Conservation (phyloP, 2,113 vertebrate species). For the Gymnogyps californianus region DNA sequence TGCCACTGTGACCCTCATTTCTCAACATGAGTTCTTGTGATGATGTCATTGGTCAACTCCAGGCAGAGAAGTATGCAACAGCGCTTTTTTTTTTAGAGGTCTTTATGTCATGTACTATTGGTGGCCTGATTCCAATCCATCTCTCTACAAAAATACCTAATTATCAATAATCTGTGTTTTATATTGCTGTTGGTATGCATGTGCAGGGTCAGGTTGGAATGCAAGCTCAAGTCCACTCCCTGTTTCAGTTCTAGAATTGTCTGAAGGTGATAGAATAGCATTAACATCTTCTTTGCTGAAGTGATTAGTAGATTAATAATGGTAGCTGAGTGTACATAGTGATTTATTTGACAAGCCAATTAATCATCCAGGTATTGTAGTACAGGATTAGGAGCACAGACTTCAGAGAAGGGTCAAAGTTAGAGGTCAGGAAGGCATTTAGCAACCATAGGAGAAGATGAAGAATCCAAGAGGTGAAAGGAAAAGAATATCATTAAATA, state of each 20-base stretch:
- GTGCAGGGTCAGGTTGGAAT: not conserved
- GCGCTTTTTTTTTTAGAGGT: not conserved
- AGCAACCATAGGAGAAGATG: not conserved
- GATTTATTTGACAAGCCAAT: not conserved
- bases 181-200: not conserved
- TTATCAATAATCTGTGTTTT: not conserved
- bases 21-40: not conserved
- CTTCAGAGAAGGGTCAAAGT: not conserved
- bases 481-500: not conserved
- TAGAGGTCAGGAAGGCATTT: not conserved
- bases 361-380: not conserved
- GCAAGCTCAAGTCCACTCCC: not conserved
- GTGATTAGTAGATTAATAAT: conserved; percentile 31
- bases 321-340: not conserved
- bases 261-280: not conserved
- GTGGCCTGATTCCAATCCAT: not conserved
- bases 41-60: not conserved
- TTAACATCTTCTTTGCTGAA: not conserved
- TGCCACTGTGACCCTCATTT: not conserved
- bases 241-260: not conserved
- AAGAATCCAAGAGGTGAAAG: not conserved
- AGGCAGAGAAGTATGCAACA: not conserved
- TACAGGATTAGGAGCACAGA: not conserved
- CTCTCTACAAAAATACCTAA: not conserved
- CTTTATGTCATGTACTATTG: not conserved